Evolutionary conservation across 2,888 invertebrate species (phyloP).

Genomic region (Apotomis betuletana): DNA sequence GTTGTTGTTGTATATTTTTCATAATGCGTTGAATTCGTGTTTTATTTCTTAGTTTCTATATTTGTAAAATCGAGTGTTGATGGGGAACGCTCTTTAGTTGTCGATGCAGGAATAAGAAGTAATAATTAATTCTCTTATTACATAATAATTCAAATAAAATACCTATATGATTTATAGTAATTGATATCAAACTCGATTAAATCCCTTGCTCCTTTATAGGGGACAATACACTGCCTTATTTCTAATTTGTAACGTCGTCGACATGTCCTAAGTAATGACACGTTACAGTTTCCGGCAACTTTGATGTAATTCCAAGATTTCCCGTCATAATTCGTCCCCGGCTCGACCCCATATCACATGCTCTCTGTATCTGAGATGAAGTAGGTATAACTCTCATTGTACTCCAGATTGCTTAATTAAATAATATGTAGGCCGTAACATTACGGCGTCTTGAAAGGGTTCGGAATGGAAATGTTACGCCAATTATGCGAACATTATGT

Average conservation of each 20-base stretch:
- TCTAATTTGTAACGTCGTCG: slow-evolving; percentile 20
- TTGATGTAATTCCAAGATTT: slow-evolving; percentile 36
- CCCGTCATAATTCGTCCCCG: slow-evolving; percentile 47
- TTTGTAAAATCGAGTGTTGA: too few species aligned
- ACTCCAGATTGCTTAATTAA: slow-evolving; percentile 82
- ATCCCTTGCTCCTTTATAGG: background rate
- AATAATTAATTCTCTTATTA: too few species aligned
- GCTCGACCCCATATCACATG: slow-evolving; percentile 52
- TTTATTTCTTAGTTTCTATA: too few species aligned
- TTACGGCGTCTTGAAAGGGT: slow-evolving; percentile 82
- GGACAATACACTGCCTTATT: slow-evolving; percentile 6
- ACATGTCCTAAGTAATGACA: slow-evolving; percentile 17
- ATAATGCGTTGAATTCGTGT: too few species aligned
- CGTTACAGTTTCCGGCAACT: slow-evolving; percentile 15
- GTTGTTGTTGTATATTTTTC: too few species aligned
- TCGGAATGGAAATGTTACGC: slow-evolving; percentile 81
- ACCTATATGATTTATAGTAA: too few species aligned
- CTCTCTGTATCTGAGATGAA: slow-evolving; percentile 64
- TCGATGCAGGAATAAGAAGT: too few species aligned
- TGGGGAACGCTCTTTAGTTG: too few species aligned
- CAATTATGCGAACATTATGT: slow-evolving; percentile 83
- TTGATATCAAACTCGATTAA: background rate
- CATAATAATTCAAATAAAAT: too few species aligned
- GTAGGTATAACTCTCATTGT: slow-evolving; percentile 79
- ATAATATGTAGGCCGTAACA: slow-evolving; percentile 82